These are phyloP conservation scores for Argyrosomus regius DNA, from an alignment of 2,797 vertebrate species.

Conservation along the genomic window DNA sequence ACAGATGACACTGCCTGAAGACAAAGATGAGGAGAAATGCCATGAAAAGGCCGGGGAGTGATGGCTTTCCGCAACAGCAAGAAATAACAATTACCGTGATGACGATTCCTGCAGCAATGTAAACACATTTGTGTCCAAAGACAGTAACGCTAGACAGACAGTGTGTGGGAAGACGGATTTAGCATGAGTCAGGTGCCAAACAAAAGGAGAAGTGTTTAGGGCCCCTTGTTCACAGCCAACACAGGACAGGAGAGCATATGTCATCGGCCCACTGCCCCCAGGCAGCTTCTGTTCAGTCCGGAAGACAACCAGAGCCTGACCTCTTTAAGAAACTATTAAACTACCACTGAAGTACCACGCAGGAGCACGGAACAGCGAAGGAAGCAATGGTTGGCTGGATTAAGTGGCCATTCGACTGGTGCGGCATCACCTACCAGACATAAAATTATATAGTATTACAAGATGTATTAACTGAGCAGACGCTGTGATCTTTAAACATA, in stretches of 20 bases:
- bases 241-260: conserved; percentile 41
- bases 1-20: conserved; percentile 22
- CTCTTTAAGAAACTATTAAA: conserved; percentile 13
- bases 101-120: conserved; percentile 63
- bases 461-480: conserved; percentile 60
- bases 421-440: conserved; percentile 46
- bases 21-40: conserved; percentile 20
- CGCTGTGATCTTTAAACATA: conserved; percentile 50
- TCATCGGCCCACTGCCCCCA: conserved; percentile 35
- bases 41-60: conserved; percentile 6
- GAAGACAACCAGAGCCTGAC: background rate
- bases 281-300: conserved; percentile 14
- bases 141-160: conserved; percentile 65
- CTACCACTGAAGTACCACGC: conserved; percentile 1
- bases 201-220: conserved; percentile 64
- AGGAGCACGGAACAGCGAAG: conserved; percentile 10
- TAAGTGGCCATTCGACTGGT: conserved; percentile 24
- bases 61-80: conserved; percentile 46
- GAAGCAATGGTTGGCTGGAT: conserved; percentile 18
- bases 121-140: conserved; percentile 54
- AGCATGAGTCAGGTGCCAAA: conserved; percentile 45
- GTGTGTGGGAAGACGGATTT: conserved; percentile 63
- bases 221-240: conserved; percentile 49
- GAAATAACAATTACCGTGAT: conserved; percentile 54
- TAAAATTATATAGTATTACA: conserved; percentile 57